Conservation (phyloP, 1,140 invertebrate species). For the Papilio xuthus region DNA sequence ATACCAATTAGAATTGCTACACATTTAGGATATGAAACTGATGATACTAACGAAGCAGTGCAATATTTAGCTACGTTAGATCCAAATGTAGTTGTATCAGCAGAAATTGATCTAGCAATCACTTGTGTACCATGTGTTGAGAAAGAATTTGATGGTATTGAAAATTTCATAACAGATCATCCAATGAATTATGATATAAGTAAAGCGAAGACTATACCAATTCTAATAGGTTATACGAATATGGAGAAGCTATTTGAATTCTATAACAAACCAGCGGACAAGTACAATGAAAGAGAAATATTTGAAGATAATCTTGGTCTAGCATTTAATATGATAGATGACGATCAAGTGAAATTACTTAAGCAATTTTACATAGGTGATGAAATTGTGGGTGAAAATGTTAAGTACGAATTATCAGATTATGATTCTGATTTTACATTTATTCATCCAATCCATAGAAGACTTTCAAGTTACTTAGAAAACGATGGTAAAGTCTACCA, state of each 20-base stretch:
- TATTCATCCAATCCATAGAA: conserved; percentile 43
- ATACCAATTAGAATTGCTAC: conserved; percentile 39
- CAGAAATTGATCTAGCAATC: conserved; percentile 27
- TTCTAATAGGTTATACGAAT: conserved; percentile 44
- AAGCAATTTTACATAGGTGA: conserved; percentile 52
- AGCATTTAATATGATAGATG: conserved; percentile 27
- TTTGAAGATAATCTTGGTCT: conserved; percentile 3
- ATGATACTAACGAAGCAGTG: conserved; percentile 40
- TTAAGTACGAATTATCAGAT: conserved; percentile 40
- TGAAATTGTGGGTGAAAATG: conserved; percentile 35
- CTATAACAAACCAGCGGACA: not conserved
- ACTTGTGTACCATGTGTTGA: conserved; percentile 42
- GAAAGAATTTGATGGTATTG: conserved; percentile 44
- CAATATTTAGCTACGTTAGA: conserved; percentile 36
- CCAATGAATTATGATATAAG: conserved; percentile 29
- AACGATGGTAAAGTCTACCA: conserved; percentile 46
- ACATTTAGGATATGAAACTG: conserved; percentile 43
- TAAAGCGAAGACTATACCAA: conserved; percentile 37
- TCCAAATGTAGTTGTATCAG: conserved; percentile 36
- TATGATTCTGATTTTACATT: conserved; percentile 47
- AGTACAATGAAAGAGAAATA: conserved; percentile 15
- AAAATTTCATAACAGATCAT: conserved; percentile 43
- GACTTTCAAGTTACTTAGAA: conserved; percentile 42
- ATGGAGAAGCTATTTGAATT: conserved; percentile 37
- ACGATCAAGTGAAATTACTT: conserved; percentile 38